Percentiles rank a stretch among this genome's conserved stretches.
These are phyloP conservation scores for Drosophila repletoides DNA, from an alignment of 1,140 invertebrate species.

Conservation along the genomic window DNA sequence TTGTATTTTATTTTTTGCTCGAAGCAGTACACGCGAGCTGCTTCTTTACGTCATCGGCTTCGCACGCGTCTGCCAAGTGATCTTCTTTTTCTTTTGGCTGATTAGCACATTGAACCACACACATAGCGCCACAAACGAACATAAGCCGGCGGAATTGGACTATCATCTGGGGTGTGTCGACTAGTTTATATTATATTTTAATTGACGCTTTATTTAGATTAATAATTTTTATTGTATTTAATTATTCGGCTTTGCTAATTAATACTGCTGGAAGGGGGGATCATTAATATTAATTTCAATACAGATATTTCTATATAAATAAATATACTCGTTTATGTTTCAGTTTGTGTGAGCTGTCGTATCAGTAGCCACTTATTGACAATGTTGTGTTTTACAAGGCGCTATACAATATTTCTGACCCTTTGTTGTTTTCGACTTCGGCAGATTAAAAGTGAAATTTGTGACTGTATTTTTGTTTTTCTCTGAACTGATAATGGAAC, in stretches of 20 bases:
- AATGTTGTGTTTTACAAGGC: neutral
- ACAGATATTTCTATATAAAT: neutral
- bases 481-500: slow-evolving; percentile 17
- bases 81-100: slow-evolving; percentile 54
- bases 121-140: slow-evolving; percentile 2
- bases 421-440: slow-evolving; percentile 12
- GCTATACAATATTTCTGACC: slow-evolving; percentile 7
- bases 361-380: neutral
- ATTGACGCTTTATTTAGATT: slow-evolving; percentile 19
- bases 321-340: neutral
- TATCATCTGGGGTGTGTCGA: slow-evolving; percentile 5
- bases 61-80: slow-evolving; percentile 70
- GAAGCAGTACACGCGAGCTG: slow-evolving; percentile 46
- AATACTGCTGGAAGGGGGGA: neutral
- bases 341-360: neutral
- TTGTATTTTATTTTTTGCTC: too few species aligned
- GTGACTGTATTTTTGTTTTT: slow-evolving; percentile 1
- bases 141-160: slow-evolving; percentile 6
- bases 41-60: slow-evolving; percentile 63
- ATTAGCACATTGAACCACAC: slow-evolving; percentile 59
- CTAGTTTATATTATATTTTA: slow-evolving; percentile 7
- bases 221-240: slow-evolving; percentile 12
- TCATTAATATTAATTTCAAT: neutral
- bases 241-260: slow-evolving; percentile 4
- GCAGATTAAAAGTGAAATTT: slow-evolving; percentile 11